Percentiles rank a stretch among this genome's conserved stretches.
These are phyloP conservation scores for Schizopygopsis pylzovi DNA, from an alignment of 2,797 vertebrate genomes.

Conservation along the genomic window DNA sequence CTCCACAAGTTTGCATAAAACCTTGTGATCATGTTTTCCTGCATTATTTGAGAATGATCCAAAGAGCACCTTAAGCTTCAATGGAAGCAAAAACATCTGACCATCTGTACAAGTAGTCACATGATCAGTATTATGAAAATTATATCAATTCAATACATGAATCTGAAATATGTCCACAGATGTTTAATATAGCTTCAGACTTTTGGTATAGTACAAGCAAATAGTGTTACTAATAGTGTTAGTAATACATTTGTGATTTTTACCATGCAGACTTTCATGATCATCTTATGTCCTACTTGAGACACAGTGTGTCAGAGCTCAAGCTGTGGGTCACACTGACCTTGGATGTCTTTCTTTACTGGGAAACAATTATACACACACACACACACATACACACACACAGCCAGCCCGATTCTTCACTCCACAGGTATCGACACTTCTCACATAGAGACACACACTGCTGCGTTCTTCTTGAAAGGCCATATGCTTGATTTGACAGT, in stretches of 20 bases:
- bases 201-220: too few species aligned
- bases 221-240: neutral
- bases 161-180: neutral
- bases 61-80: neutral
- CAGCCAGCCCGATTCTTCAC: constrained; percentile 1
- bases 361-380: neutral
- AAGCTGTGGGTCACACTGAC: constrained; percentile 36
- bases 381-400: constrained; percentile 18
- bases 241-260: neutral
- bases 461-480: neutral
- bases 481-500: constrained; percentile 40
- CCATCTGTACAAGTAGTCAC: neutral
- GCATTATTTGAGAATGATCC: neutral
- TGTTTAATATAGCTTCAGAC: neutral
- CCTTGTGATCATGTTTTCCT: neutral
- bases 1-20: neutral
- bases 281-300: neutral
- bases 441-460: constrained; percentile 14
- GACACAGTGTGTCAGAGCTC: constrained; percentile 18
- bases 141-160: neutral
- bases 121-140: neutral
- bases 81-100: neutral
- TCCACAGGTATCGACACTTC: constrained; percentile 30
- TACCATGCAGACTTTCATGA: neutral
- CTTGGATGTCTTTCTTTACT: constrained; percentile 26